These are phyloP conservation scores for Loxodonta africana DNA, from an alignment of 2,113 vertebrate genomes.

Conservation along the genomic window DNA sequence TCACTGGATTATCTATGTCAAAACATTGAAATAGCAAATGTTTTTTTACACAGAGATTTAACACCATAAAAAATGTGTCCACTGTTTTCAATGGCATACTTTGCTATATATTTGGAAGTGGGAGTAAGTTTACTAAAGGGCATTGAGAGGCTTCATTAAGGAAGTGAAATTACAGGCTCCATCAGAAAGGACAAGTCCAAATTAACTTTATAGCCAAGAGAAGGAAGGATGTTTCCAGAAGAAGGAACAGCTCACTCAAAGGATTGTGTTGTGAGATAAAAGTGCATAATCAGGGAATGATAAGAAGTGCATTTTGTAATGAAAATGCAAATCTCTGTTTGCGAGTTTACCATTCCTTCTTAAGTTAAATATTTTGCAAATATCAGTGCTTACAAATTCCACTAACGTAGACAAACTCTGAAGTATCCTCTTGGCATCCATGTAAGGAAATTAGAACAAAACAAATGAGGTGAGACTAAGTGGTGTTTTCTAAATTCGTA, in stretches of 20 bases:
- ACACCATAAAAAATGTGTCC: too few species aligned
- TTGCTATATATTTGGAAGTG: too few species aligned
- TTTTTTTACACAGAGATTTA: too few species aligned
- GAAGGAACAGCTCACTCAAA: neutral
- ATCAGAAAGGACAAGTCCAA: neutral
- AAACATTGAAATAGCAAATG: too few species aligned
- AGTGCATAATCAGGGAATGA: neutral
- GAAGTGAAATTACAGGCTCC: neutral
- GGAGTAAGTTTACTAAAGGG: accelerated
- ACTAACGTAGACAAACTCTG: accelerated
- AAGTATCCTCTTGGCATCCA: accelerated
- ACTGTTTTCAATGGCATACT: neutral
- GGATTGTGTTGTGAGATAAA: neutral
- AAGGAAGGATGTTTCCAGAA: neutral
- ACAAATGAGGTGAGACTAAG: accelerated
- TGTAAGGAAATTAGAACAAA: neutral
- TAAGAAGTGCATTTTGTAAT: neutral
- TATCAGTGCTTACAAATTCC: neutral
- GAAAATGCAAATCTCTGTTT: neutral
- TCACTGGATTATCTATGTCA: too few species aligned
- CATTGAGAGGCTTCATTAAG: too few species aligned
- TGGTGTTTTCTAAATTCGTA: neutral
- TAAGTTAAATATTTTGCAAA: neutral
- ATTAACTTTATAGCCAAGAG: neutral
- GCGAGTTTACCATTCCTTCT: neutral